Base-by-base conservation (phyloP, 2,888 invertebrate species). In the Lycia hirtaria region DNA sequence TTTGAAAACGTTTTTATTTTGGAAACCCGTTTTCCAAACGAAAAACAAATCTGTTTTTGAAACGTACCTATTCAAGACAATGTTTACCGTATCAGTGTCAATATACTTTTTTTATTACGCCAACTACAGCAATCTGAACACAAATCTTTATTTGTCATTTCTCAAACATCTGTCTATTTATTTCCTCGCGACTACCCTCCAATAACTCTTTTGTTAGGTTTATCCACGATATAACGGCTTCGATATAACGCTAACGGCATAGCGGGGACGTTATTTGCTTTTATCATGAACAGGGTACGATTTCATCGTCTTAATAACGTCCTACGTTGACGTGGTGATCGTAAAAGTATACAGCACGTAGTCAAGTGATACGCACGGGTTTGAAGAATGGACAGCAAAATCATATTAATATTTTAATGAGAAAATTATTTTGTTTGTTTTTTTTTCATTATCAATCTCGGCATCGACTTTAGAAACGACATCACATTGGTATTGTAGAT, bases 301-400 rank as follows among this genome's bases (percentile, higher is more conserved):
- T 58, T 58, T 52, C 41, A 48, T 58, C 52, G 57, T 58, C 54
- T 59, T 59, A 54, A 53, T 54, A 54, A 54, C 49, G 53, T 33
- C 49, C n/a, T 22, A 35, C 44, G 53, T 54, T 54, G 54, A 58
- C 58, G 53, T 38, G 49, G 38, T 35, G 54, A 47, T 59, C 59
- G 54, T 54, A 51, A 54, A 58, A 44, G 19, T 53, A 37, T 52
- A 55, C 37, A 41, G 41, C 48, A 58, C 57, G 43, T 48, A 58
- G 35, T 37, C 52, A 35, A 44, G 0, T 0, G 32, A 32, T 37
- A 58, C 57, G 32, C 37, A 58, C 43, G 14, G 52, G 0, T n/a
- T 0, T 15, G 0, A 2, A 38, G 12, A 26, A 33, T 26, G 9
- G 28, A 9, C 15, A 41, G 1, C 41, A 19, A 10, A 35, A 32